Conservation (phyloP, 2,113 vertebrate species). For the Petrocephalus zakoni region DNA sequence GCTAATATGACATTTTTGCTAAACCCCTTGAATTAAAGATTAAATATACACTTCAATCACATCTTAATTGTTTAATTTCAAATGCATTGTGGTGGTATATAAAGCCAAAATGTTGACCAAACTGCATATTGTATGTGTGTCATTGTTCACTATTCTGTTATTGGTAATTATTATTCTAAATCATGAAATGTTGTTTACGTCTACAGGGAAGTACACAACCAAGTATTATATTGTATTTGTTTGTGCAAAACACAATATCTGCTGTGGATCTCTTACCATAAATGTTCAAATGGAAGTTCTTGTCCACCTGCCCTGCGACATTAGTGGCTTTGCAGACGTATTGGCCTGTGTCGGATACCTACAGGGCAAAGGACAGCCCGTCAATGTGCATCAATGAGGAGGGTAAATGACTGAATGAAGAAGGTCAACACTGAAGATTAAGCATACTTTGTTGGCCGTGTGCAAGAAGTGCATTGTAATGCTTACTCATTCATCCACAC, state of each 20-base stretch:
- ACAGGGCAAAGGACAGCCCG: slow-evolving; percentile 36
- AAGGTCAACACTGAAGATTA: not conserved
- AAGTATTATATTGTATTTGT: not conserved
- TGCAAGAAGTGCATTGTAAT: not conserved
- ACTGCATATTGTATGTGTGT: not conserved
- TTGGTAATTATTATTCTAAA: not conserved
- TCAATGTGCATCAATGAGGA: not conserved
- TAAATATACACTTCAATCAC: no score
- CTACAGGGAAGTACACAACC: not conserved
- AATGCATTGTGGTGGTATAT: no score
- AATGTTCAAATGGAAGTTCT: slow-evolving; percentile 91
- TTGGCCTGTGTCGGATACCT: slow-evolving; percentile 93
- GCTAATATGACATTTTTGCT: not conserved
- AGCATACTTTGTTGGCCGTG: not conserved
- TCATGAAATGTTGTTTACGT: not conserved
- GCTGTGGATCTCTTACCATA: slow-evolving; percentile 65
- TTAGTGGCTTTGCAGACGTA: slow-evolving; percentile 93
- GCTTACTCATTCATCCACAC: not conserved
- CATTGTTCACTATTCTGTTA: not conserved
- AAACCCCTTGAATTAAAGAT: not conserved
- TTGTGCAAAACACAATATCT: slow-evolving; percentile 5
- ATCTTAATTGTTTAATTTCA: no score
- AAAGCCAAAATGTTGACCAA: no score
- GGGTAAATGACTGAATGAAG: not conserved
- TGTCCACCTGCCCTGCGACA: slow-evolving; percentile 86